Percentiles rank a stretch among this genome's conserved stretches.
These are phyloP conservation scores for Bradysia coprophila DNA, from an alignment of 1,140 invertebrate genomes.

Conservation along the genomic window DNA sequence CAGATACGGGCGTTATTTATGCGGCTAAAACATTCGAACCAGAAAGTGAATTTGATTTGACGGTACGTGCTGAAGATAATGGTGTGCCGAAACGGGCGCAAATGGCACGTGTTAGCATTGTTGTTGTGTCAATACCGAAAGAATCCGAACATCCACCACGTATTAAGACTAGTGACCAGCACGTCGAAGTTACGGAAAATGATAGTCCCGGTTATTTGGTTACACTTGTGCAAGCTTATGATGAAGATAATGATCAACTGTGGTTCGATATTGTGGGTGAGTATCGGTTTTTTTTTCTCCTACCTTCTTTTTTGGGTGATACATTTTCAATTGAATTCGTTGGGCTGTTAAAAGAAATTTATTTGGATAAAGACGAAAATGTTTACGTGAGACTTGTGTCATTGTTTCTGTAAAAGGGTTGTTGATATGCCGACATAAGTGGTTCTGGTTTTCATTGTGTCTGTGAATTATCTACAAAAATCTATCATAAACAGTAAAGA, in stretches of 20 bases:
- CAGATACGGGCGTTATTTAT: conserved; percentile 60
- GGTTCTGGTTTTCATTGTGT: no score
- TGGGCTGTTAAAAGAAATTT: no score
- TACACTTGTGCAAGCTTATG: conserved; percentile 57
- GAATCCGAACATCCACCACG: conserved; percentile 36
- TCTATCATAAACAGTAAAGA: no score
- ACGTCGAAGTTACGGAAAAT: conserved; percentile 61
- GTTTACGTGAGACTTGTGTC: no score
- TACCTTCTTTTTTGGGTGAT: not conserved
- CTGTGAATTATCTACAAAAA: no score
- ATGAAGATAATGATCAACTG: conserved; percentile 64
- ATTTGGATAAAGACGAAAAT: no score
- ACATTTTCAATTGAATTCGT: conserved; percentile 1
- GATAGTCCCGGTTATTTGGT: conserved; percentile 71
- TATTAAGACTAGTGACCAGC: conserved; percentile 39
- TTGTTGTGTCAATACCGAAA: conserved; percentile 34
- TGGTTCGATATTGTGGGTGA: conserved; percentile 82
- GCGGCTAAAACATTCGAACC: conserved; percentile 44
- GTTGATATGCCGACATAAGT: no score
- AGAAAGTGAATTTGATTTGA: conserved; percentile 53
- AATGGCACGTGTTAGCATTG: conserved; percentile 48
- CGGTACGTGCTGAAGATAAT: conserved; percentile 66
- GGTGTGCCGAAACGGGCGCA: conserved; percentile 47
- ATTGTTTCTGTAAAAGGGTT: no score
- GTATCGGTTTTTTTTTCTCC: conserved; percentile 15